Evolutionary conservation across 2,113 vertebrate species (phyloP), one percentile per base, ranked within the genome.

Genomic region (Turdus rufiventris): DNA sequence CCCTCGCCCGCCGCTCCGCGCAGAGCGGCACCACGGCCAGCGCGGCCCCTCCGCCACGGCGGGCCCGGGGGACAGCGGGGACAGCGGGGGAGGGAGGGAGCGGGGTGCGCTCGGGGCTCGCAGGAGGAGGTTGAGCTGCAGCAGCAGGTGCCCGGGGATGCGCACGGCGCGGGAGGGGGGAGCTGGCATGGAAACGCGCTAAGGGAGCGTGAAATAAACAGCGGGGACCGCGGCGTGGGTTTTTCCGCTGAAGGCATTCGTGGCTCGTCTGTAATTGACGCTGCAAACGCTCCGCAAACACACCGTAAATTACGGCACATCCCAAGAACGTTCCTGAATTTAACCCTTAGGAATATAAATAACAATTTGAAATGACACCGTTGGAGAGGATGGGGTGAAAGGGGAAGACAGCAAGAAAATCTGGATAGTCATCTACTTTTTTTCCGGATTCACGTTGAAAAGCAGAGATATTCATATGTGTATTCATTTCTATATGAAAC

Each of bases 61-160:
- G 18, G 26, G 45, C 38, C 45, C 15, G 67, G 66, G 77, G 47
- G 43, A 42, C 18, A 12, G 71, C 54, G 47, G 4, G 9, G 56
- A 16, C 45, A n/a, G 29, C 6, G 20, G 7, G 18, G 10, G 14
- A 23, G 15, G 47, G 19, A 26, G 23, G 29, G 56, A 38, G 34
- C 45, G 70, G 56, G 38, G 56, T 25, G 34, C 83, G 66, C 43
- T 23, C 58, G n/a, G 63, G 42, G 33, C 67, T 45, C 11, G 34
- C 53, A 11, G 86, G 66, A 40, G 77, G 61, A 18, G 84, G 60
- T 13, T 95, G 95, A 96, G 92, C 66, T 92, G 96, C 95, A 94
- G 91, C 92, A 93, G 94, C 95, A 96, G 96, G 96, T 96, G 95
- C 93, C 63, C 26, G 45, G 74, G 36, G 87, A 67, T 62, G 63